Evolutionary conservation across 2,888 invertebrate genomes (phyloP), one percentile per base, ranked within the genome.

Genomic region (Drosophila setosimentum): DNA sequence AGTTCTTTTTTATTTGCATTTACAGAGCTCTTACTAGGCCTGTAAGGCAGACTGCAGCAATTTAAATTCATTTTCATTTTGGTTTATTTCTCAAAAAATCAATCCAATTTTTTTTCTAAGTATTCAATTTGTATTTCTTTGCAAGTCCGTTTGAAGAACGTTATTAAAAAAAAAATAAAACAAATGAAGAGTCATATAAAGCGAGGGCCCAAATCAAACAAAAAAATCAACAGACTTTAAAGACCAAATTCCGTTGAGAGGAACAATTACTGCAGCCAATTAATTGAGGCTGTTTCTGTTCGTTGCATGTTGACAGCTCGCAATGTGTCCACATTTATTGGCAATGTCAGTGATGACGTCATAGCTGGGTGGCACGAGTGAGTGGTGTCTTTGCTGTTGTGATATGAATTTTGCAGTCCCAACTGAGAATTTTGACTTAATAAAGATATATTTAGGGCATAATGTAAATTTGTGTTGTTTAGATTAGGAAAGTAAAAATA

Each of bases 231-330:
- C 6, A 24, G 54, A 24, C 18, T 18, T 18, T 13, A 16, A 35
- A 55, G 13, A 5, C 16, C 4, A 10, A 21, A 21, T 2, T 21
- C 13, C 3, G 8, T 37, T 29, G 4, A 16, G 29, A 29, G 16
- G 16, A 16, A 16, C 35, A 37, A 55, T 57, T 57, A 16, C 16
- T 45, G 37, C 55, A 35, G 8, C n/a, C 29, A 57, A 30, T 57
- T 57, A 40, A 57, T 57, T 29, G 16, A 30, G 16, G 21, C 29
- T 40, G 29, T 40, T 16, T n/a, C 16, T 57, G 57, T 30, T 30
- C 30, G 57, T 57, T 40, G 57, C 29, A 29, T 16, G 40, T 29
- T 30, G 40, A 16, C 40, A 40, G 57, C 29, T 40, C 40, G 29
- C 55, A n/a, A 40, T 29, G 21, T 16, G n/a, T 40, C 35, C 11